Percentiles rank a stretch among this genome's conserved stretches.
phyloP scores from a whole-genome alignment of 2,797 vertebrate species.

The Syngnathus acus region DNA sequence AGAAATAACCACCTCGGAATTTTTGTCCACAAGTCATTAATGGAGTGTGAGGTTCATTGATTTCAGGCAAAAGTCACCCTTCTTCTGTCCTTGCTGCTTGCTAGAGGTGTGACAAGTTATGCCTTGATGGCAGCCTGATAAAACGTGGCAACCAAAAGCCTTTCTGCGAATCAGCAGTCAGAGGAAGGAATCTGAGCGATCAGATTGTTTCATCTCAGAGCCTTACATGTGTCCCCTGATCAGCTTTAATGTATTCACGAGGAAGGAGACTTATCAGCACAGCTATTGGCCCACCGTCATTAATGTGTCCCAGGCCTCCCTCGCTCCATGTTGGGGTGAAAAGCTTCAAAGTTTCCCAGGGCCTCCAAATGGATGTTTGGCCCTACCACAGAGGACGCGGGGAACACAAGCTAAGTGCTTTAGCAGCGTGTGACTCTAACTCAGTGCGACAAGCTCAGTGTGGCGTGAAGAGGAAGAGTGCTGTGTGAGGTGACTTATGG shows the following conservation, averaged over 20 bases:
- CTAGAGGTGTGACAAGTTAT: constrained; percentile 39
- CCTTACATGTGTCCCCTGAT: background rate
- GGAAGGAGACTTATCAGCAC: constrained; percentile 45
- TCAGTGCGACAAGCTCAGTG: constrained; percentile 62
- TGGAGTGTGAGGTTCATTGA: constrained; percentile 10
- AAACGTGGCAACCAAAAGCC: constrained; percentile 21
- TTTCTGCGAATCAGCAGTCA: background rate
- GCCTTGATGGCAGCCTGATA: constrained; percentile 13
- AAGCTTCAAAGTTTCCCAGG: constrained; percentile 60
- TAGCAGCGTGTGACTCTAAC: constrained; percentile 68
- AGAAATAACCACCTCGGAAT: background rate
- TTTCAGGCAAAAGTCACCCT: constrained; percentile 19
- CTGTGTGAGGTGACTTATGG: constrained; percentile 74
- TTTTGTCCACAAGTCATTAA: constrained; percentile 1
- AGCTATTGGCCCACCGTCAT: constrained; percentile 48
- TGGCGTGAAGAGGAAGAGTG: constrained; percentile 74
- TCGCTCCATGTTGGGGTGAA: constrained; percentile 45
- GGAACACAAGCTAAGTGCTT: constrained; percentile 77
- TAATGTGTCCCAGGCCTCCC: constrained; percentile 27
- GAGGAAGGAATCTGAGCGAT: background rate
- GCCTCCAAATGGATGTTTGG: constrained; percentile 71
- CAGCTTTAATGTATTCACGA: constrained; percentile 44
- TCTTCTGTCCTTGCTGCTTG: constrained; percentile 25
- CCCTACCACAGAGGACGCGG: constrained; percentile 67
- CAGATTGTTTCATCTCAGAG: background rate